Conservation (phyloP, 2,888 invertebrate genomes). For the Trilocha varians region DNA sequence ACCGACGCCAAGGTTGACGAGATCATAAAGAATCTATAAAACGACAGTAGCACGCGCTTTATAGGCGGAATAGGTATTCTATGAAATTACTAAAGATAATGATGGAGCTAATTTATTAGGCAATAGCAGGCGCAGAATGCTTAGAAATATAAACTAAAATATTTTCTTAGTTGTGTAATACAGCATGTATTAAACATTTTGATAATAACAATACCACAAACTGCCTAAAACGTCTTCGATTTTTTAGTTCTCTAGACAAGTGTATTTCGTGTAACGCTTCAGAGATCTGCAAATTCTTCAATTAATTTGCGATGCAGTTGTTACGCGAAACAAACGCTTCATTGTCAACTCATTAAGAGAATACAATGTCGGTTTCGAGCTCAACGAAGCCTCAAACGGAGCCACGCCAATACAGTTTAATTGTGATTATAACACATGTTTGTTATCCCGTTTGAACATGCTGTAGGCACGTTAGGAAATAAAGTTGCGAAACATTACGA, state of each 20-base stretch:
- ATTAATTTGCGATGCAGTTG: no score
- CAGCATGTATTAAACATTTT: no score
- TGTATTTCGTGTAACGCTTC: no score
- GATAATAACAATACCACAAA: no score
- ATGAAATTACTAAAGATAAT: not conserved
- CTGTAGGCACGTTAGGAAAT: no score
- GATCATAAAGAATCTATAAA: not conserved
- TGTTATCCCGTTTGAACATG: not conserved
- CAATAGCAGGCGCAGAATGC: no score
- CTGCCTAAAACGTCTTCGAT: no score
- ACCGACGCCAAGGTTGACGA: not conserved
- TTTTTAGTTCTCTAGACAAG: no score
- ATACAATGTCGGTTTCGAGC: constrained; percentile 16
- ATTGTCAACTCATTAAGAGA: not conserved
- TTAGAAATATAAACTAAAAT: no score
- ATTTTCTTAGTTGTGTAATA: no score
- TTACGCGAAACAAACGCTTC: not conserved
- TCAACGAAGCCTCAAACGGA: constrained; percentile 12
- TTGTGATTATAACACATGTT: not conserved
- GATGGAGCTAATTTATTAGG: not conserved
- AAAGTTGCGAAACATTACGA: not conserved
- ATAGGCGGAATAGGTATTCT: not conserved
- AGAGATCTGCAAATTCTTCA: no score
- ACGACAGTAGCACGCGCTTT: not conserved
- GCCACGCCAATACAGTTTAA: not conserved